Evolutionary conservation across 2,797 vertebrate species (phyloP), one percentile per base, ranked within the genome.

Genomic region (Macropodus opercularis): DNA sequence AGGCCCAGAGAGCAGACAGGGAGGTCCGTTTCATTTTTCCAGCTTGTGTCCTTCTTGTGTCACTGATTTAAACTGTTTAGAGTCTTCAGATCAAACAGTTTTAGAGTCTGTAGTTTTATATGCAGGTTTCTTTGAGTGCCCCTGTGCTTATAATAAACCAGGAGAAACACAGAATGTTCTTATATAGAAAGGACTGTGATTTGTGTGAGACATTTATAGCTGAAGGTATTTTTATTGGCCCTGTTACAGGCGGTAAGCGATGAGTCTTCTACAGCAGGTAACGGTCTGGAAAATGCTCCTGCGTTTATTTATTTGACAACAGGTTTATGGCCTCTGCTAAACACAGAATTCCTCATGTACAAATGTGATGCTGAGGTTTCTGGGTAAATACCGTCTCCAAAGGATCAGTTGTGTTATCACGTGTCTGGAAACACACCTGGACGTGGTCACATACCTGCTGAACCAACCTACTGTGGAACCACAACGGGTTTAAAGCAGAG

Each of bases 101-200:
- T 60, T 53, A 68, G 12, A 17, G 17, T 27, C 27, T 27, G n/a
- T 27, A 27, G 10, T 6, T 3, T 29, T 6, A 15, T 24, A 14
- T 23, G 21, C 7, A 54, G 18, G 3, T 34, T 38, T 19, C 32
- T 9, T 15, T 35, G 10, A 52, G 47, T 32, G 47, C 6, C n/a
- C 26, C 48, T 4, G 2, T 50, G 23, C 31, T 51, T 15, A 31
- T 11, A 59, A 59, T 59, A 67, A 67, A 67, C 32, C 40, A 17
- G 26, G 11, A 24, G 34, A 19, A 23, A 13, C 15, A 35, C 18
- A 26, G 41, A 2, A 7, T 41, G 17, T 24, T 22, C 55, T 53
- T 58, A 23, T 50, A 56, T 24, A 62, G 55, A 36, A 32, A 1
- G 6, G 36, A 29, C 15, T 49, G 36, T 31, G 29, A 1, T 48